These are phyloP conservation scores for Uromys caudimaculatus DNA, from an alignment of 2,797 vertebrate genomes.

Conservation along the genomic window DNA sequence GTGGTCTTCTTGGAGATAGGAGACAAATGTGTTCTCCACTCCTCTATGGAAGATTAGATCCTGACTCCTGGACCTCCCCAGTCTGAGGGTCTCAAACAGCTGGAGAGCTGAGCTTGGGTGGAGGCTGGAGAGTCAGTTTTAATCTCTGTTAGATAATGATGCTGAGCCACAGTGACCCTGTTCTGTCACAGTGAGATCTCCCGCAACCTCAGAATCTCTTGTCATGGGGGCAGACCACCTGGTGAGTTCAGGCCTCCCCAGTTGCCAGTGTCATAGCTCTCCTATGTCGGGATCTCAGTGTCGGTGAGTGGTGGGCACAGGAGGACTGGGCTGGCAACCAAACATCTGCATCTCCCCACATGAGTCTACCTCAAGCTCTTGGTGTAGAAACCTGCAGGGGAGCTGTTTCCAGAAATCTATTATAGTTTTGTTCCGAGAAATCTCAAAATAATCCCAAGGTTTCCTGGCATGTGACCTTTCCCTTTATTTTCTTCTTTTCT, in stretches of 20 bases:
- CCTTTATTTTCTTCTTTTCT: not conserved
- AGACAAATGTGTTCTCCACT: no score
- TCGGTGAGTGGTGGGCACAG: no score
- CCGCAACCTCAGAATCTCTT: not conserved
- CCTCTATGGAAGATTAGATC: no score
- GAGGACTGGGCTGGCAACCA: not conserved
- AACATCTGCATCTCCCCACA: not conserved
- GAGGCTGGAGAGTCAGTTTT: accelerated
- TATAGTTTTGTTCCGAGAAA: not conserved
- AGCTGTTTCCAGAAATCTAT: not conserved
- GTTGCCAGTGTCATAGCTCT: accelerated
- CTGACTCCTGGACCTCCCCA: not conserved
- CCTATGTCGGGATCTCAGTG: not conserved
- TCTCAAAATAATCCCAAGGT: not conserved
- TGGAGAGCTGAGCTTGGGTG: not conserved
- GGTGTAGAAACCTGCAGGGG: not conserved
- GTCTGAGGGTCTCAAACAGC: not conserved
- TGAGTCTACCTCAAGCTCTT: accelerated
- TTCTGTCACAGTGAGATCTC: not conserved
- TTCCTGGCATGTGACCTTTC: not conserved
- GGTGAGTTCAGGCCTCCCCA: no score
- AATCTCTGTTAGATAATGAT: not conserved
- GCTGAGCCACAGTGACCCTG: no score
- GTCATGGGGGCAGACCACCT: accelerated
- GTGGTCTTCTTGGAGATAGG: accelerated